Evolutionary conservation across 2,797 vertebrate genomes (phyloP), one percentile per base, ranked within the genome.

Genomic region (Xenentodon cancila): DNA sequence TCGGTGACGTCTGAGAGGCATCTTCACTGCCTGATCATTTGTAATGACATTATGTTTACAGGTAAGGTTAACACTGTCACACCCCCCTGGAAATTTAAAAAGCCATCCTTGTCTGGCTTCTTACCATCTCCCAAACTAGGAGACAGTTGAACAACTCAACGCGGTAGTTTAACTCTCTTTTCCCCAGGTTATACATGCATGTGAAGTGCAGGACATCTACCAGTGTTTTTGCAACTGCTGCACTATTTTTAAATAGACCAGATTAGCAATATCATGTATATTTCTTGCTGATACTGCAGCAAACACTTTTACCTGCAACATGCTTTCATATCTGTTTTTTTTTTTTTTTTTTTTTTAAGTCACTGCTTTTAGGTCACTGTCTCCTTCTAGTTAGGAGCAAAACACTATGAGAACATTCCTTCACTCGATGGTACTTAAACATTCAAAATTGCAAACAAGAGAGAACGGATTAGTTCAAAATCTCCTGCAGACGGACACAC

Each of bases 381-480:
- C 30, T 12, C 11, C 15, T 71, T 46, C 12, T 15, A 46, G 18
- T 30, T 43, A 57, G 58, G 2, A 19, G 11, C 2, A 8, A 49
- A 63, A 46, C 25, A 44, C 19, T 22, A 37, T 21, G 19, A 46
- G 30, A 44, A 12, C 78, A 74, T 48, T 20, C 20, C 15, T 43
- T 32, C 17, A 80, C 71, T 74, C 59, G 72, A 42, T 22, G 44
- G 21, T 8, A 64, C 66, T 76, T 59, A 2, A 74, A 60, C 42
- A 32, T 48, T 75, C 46, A 67, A 58, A 77, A 68, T 80, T 42
- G 53, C 47, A 47, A 61, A 64, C 59, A 58, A 77, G 27, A 72
- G 19, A 47, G 71, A 57, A 52, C 50, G 68, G 62, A 78, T 87
- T 81, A 84, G 27, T 52, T 60, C 3, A 43, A 68, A 71, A 63